Evolutionary conservation across 2,797 vertebrate genomes (phyloP).

Genomic region (Rhyacichthys aspro): DNA sequence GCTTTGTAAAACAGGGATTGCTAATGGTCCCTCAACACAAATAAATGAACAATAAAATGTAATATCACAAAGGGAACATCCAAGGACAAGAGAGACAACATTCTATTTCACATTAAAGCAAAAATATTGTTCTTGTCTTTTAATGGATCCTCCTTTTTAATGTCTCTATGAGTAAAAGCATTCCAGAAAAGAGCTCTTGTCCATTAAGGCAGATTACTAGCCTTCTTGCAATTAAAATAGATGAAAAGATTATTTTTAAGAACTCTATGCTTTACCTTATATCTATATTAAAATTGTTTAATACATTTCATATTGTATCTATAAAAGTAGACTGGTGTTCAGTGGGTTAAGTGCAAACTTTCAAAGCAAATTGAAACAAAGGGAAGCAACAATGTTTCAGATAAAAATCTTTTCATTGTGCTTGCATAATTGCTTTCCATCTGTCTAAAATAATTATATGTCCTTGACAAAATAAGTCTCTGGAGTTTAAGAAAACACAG

Average conservation of each 20-base stretch:
- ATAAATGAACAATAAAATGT: conserved; percentile 57
- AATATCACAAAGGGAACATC: conserved; percentile 52
- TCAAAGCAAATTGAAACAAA: too few species aligned
- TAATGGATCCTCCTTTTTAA: conserved; percentile 40
- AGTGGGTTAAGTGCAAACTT: conserved; percentile 38
- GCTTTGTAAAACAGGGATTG: conserved; percentile 37
- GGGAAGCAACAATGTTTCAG: conserved; percentile 58
- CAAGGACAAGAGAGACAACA: conserved; percentile 6
- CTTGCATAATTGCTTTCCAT: conserved; percentile 71
- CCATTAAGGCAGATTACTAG: conserved; percentile 1
- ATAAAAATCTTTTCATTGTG: conserved; percentile 70
- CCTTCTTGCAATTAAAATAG: conserved; percentile 18
- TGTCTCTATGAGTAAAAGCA: background rate
- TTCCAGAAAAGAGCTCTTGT: background rate
- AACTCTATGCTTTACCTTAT: too few species aligned
- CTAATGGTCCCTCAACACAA: conserved; percentile 49
- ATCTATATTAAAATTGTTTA: too few species aligned
- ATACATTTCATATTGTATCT: too few species aligned
- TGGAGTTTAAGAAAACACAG: too few species aligned
- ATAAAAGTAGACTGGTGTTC: too few species aligned
- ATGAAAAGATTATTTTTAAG: background rate
- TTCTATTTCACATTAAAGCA: too few species aligned
- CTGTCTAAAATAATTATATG: conserved; percentile 56
- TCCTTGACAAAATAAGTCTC: too few species aligned
- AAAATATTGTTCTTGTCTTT: conserved; percentile 48